These are phyloP conservation scores for Lymantria monacha DNA, from an alignment of 2,888 invertebrate genomes.

Conservation along the genomic window DNA sequence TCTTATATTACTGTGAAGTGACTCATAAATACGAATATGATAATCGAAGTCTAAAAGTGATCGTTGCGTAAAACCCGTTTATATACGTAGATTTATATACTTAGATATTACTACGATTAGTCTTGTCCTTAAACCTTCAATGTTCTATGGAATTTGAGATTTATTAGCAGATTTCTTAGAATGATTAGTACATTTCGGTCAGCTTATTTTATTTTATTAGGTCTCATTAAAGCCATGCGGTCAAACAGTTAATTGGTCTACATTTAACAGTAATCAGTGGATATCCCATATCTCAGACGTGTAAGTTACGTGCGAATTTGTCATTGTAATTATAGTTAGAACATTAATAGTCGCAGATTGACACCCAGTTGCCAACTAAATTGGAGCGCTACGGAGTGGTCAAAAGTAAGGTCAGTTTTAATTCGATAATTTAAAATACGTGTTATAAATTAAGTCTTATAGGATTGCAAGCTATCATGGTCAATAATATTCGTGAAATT, in stretches of 20 bases:
- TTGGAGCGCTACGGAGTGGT: not conserved
- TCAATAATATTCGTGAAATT: too few species aligned
- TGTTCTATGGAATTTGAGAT: conserved; percentile 31
- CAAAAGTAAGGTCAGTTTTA: not conserved
- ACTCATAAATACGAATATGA: not conserved
- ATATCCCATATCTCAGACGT: conserved; percentile 22
- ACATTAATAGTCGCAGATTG: not conserved
- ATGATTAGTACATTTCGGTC: conserved; percentile 33
- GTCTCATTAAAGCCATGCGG: conserved; percentile 40
- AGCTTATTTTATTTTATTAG: conserved; percentile 38
- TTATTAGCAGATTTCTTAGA: conserved; percentile 39
- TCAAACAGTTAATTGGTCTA: conserved; percentile 54
- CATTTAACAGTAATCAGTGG: conserved; percentile 37
- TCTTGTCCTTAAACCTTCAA: conserved; percentile 10
- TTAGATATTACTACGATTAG: not conserved
- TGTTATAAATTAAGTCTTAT: too few species aligned
- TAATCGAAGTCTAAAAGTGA: not conserved
- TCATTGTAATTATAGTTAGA: conserved; percentile 1
- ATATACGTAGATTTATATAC: not conserved
- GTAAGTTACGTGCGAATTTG: conserved; percentile 23
- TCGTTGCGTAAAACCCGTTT: not conserved
- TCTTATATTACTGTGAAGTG: too few species aligned
- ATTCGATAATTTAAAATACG: too few species aligned
- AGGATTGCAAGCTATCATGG: too few species aligned
- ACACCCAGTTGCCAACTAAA: not conserved